These are phyloP conservation scores for Delichon dasypus DNA, from an alignment of 2,797 vertebrate genomes.

Conservation along the genomic window DNA sequence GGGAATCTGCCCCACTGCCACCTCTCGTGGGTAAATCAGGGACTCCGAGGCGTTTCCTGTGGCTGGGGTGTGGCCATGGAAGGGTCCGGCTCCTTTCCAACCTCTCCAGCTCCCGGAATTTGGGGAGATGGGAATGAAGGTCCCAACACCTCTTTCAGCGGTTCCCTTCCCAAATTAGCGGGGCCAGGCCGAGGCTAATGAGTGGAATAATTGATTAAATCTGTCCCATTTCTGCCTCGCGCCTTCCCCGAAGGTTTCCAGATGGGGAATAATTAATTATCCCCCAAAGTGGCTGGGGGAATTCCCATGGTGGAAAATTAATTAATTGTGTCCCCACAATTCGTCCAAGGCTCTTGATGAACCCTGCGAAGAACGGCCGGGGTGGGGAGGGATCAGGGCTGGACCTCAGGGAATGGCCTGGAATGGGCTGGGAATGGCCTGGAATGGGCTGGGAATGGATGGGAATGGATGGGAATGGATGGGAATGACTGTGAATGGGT, in stretches of 20 bases:
- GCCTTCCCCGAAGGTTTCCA: too few relatives aligned
- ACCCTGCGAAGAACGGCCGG: too few relatives aligned
- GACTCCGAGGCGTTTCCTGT: neutral
- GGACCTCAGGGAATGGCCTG: too few relatives aligned
- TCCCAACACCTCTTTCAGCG: neutral
- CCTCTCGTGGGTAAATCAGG: accelerated
- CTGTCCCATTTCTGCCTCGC: too few relatives aligned
- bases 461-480: neutral
- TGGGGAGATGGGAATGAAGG: neutral
- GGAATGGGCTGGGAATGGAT: neutral
- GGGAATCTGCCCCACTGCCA: neutral
- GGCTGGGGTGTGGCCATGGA: neutral
- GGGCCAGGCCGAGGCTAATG: neutral
- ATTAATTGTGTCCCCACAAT: too few relatives aligned
- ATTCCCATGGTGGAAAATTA: too few relatives aligned
- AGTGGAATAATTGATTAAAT: too few relatives aligned
- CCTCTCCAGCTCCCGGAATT: neutral
- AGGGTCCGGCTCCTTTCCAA: neutral
- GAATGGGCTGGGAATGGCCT: neutral
- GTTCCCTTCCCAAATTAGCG: conserved; percentile 1
- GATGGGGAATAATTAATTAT: too few relatives aligned
- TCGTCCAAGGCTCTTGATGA: too few relatives aligned
- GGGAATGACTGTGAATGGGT: neutral
- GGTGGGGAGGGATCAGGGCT: too few relatives aligned
- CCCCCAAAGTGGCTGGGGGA: too few relatives aligned